Conservation (phyloP, 2,888 invertebrate genomes). For the Hemithea aestivaria region DNA sequence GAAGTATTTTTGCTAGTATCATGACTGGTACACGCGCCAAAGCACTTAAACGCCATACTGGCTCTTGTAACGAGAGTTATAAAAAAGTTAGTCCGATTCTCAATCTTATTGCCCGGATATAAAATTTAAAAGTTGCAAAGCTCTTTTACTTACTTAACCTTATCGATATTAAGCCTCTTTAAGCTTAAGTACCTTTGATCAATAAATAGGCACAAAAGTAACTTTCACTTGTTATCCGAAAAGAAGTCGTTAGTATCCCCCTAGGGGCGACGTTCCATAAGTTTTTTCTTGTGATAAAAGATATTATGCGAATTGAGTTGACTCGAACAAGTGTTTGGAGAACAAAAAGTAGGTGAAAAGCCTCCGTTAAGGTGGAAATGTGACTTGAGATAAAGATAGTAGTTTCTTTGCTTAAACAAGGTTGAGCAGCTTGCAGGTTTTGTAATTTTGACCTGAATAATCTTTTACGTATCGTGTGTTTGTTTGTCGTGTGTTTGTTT, state of each 20-base stretch:
- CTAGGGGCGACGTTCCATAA: conserved; percentile 21
- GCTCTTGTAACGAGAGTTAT: conserved; percentile 6
- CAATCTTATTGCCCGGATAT: conserved; percentile 8
- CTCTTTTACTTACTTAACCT: conserved; percentile 15
- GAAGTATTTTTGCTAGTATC: neutral
- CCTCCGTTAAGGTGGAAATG: conserved; percentile 16
- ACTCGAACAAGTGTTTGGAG: conserved; percentile 16
- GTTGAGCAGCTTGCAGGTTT: neutral
- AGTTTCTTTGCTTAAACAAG: neutral
- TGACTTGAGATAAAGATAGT: too few relatives aligned
- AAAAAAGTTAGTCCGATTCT: conserved; percentile 7
- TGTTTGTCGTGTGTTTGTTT: too few relatives aligned
- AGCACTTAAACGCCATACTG: conserved; percentile 14
- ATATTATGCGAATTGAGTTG: conserved; percentile 24
- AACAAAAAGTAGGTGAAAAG: conserved; percentile 13
- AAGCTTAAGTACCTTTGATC: conserved; percentile 23
- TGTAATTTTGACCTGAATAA: too few relatives aligned
- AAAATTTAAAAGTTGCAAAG: conserved; percentile 16
- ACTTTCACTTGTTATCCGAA: conserved; percentile 25
- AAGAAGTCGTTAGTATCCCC: conserved; percentile 25
- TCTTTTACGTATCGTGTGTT: too few relatives aligned
- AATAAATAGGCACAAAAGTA: conserved; percentile 23
- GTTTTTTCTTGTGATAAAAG: conserved; percentile 25
- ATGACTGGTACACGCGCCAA: conserved; percentile 3
- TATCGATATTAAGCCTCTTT: conserved; percentile 19